Percentiles rank a stretch among this genome's conserved stretches.
phyloP scores from a whole-genome alignment of 1,140 invertebrate genomes.

The Maniola jurtina region DNA sequence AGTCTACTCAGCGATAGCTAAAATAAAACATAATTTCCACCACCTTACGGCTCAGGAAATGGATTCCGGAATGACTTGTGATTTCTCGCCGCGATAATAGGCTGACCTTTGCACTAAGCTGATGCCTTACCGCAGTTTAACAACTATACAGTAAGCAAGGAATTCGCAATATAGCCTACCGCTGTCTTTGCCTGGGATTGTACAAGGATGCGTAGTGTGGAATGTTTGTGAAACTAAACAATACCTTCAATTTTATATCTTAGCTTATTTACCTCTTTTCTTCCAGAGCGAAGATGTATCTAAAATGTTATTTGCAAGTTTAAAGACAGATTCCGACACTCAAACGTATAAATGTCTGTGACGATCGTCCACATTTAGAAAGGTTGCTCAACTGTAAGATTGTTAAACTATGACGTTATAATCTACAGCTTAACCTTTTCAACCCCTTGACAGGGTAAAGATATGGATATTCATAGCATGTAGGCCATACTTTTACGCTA shows the following conservation, averaged over 20 bases:
- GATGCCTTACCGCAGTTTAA: background rate
- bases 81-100: slow-evolving; percentile 8
- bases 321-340: too few species aligned
- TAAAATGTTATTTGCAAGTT: too few species aligned
- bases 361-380: too few species aligned
- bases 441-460: slow-evolving; percentile 19
- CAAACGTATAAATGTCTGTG: too few species aligned
- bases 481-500: too few species aligned
- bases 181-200: too few species aligned
- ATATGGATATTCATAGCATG: background rate
- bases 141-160: background rate
- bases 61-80: background rate
- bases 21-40: background rate
- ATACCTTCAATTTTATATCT: too few species aligned
- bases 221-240: too few species aligned
- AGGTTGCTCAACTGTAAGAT: background rate
- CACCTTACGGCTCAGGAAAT: slow-evolving; percentile 1
- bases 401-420: background rate
- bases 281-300: too few species aligned
- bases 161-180: background rate
- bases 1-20: background rate
- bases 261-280: too few species aligned
- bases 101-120: slow-evolving; percentile 12
- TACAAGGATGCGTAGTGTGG: too few species aligned
- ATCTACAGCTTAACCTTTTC: slow-evolving; percentile 21